Evolutionary conservation across 2,888 invertebrate genomes (phyloP), one percentile per base, ranked within the genome.

Genomic region (Mylabris sibirica): DNA sequence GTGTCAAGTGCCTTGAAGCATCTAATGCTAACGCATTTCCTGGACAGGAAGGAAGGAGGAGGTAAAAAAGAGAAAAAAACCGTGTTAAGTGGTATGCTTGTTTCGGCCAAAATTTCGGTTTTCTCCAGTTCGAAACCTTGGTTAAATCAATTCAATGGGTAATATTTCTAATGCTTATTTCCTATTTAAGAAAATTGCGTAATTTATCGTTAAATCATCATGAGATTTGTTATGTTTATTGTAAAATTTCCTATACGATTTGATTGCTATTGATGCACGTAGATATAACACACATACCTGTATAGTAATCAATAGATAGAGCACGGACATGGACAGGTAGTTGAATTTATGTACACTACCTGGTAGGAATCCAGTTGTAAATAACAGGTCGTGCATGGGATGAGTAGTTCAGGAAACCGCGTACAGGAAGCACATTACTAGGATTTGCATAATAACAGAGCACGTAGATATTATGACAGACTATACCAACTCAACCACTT

Each of bases 371-470:
- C 64, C 66, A 66, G 59, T 65, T 67, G 66, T 72, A 64, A 72
- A 67, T 69, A 67, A 60, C 61, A 61, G 68, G 44, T 66, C 63
- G 66, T 59, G 59, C 30, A 66, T n/a, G 60, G 69, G 64, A 62
- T 59, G 69, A 60, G 67, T 65, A 65, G 64, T 62, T 68, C 69
- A 61, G 74, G 74, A 74, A 74, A 74, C 74, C 74, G 72, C 72
- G 72, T 63, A 70, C 71, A 70, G 74, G 74, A 74, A 74, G 72
- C 70, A 66, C 74, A 72, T 74, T 74, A 74, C 69, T 44, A 57
- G 68, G 65, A 74, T 74, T 74, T 72, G 69, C 74, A 74, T 74
- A 72, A 74, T 74, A 74, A 74, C 72, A 65, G 70, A 64, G 70
- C 72, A 71, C 72, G 74, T 74, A 71, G 67, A 26, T 41, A 59